These are phyloP conservation scores for Typhlomys cinereus DNA, from an alignment of 2,113 vertebrate species.

Conservation along the genomic window DNA sequence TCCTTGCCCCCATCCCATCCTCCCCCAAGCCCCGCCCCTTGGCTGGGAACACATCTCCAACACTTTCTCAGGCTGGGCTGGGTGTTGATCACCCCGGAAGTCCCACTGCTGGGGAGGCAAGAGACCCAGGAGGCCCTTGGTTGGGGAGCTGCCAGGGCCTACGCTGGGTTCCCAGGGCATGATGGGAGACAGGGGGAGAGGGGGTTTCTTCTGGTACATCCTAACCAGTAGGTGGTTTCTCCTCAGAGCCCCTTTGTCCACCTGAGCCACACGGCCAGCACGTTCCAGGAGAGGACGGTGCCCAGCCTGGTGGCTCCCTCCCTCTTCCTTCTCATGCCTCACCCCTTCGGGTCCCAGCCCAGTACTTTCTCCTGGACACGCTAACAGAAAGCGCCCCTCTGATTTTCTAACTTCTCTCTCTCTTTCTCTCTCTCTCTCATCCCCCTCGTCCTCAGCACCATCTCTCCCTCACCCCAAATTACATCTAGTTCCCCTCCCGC, in stretches of 20 bases:
- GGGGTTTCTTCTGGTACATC: background rate
- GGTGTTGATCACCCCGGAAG: background rate
- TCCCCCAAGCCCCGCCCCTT: background rate
- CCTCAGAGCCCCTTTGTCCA: background rate
- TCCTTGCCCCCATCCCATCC: background rate
- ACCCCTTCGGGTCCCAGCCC: background rate
- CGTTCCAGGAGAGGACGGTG: background rate
- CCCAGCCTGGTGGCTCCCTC: background rate
- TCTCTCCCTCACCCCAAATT: conserved; percentile 24
- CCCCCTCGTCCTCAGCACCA: background rate
- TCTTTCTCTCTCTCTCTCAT: background rate
- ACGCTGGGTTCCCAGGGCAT: background rate
- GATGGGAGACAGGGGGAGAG: background rate
- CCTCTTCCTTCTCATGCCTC: background rate
- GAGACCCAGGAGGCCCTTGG: too few relatives aligned
- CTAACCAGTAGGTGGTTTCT: background rate
- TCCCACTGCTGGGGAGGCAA: background rate
- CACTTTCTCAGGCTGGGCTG: background rate
- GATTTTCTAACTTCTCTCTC: too few relatives aligned
- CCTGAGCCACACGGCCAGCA: background rate
- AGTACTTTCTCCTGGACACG: background rate
- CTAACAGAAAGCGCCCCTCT: background rate
- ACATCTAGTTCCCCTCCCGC: background rate
- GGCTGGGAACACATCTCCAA: background rate
- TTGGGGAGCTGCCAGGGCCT: background rate